Percentiles rank a stretch among this genome's conserved stretches.
Conservation (phyloP, 2,113 vertebrate genomes). For the Cariama cristata region DNA sequence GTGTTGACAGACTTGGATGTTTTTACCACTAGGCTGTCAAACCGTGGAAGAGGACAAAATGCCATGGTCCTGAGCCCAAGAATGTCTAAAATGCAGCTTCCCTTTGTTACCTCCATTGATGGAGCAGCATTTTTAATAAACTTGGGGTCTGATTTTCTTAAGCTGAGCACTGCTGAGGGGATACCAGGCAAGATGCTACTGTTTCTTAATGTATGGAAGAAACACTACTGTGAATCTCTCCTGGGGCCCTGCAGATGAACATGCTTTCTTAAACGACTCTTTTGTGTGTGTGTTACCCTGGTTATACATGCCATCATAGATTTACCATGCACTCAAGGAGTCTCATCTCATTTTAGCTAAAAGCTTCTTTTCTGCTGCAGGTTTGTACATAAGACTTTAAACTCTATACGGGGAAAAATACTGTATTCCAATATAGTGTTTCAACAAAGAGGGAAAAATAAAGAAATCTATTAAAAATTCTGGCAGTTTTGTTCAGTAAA, state of each 20-base stretch:
- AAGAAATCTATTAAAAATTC: slow-evolving; percentile 59
- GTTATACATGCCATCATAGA: neutral
- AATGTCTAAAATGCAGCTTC: neutral
- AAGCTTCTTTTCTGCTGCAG: neutral
- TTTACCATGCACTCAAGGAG: slow-evolving; percentile 22
- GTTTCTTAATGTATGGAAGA: neutral
- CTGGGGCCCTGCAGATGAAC: neutral
- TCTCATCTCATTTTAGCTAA: neutral
- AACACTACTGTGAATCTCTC: neutral
- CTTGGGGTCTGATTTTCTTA: neutral
- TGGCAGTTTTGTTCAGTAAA: slow-evolving; percentile 59
- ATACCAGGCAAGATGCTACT: neutral
- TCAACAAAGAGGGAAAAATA: slow-evolving; percentile 10
- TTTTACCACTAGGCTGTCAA: neutral
- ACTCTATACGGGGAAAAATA: neutral
- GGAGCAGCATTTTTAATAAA: neutral
- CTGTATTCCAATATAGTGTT: neutral
- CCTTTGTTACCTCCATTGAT: neutral
- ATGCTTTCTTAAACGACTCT: neutral
- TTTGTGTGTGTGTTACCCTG: neutral
- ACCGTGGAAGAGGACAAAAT: neutral
- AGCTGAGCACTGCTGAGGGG: neutral
- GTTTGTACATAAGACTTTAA: neutral
- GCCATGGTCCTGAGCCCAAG: neutral
- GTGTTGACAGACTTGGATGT: neutral